Evolutionary conservation across 1,140 invertebrate species (phyloP), one percentile per base, ranked within the genome.

Genomic region (Drosophila bifasciata): DNA sequence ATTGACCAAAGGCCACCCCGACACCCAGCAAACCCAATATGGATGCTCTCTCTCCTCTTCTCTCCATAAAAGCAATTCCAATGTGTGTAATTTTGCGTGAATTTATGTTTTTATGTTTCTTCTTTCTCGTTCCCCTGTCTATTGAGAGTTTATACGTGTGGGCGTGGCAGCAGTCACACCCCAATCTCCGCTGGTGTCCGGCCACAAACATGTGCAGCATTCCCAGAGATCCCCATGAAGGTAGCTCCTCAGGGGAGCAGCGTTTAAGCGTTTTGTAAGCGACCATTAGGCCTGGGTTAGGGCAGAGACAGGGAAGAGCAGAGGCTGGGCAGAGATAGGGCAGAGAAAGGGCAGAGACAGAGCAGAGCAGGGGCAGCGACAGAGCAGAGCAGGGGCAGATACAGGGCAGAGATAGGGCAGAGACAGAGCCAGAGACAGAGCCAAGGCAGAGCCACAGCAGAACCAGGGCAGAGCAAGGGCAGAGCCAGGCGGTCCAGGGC

Each of bases 61-160:
- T 32, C 28, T 5, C 32, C 32, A 36, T 70, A 76, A 52, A 56
- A 72, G 43, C 78, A 81, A 76, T 80, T 77, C 66, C 43, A 52
- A 80, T 80, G 68, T 77, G 78, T 83, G 79, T 83, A 77, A 81
- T 83, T 81, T 81, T 78, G 79, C 79, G 79, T 83, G 62, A 81
- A 81, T 81, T 81, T 83, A 81, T 81, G 79, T 60, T 81, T 78
- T 81, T 53, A 46, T 80, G 59, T 76, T 55, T 53, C 40, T 60
- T 8, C 62, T 40, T 9, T 21, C 19, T 13, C 21, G 40, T 17
- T 36, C 23, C 15, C 15, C 21, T 60, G 9, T 15, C 50, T 17
- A 16, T 40, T 48, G 36, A 13, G 32, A 13, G 32, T 1, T 13
- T 36, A 3, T 36, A 13, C 3, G 32, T 11, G 32, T 36, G 11